Base-by-base conservation (phyloP, 2,888 invertebrate genomes). In the Lymantria monacha region DNA sequence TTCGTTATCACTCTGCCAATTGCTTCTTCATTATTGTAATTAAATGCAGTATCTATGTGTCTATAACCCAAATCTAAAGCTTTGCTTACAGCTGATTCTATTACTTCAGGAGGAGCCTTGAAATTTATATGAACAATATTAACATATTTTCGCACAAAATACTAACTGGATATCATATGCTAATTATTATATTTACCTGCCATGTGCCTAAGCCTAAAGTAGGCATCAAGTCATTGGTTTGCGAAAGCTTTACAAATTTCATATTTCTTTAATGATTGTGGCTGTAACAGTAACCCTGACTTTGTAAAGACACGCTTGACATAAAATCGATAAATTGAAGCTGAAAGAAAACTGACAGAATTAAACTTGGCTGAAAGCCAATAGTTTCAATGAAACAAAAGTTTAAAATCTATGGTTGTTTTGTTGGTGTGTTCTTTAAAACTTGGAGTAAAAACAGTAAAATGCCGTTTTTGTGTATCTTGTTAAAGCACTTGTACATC, bases 41-140 rank as follows among this genome's bases (percentile, higher is more conserved):
- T 94, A 73, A 94, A 94, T 30, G 96, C 96, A 10, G 96, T 96
- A 75, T 96, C 96, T 61, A 95, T 95, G 63, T 95, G 95, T 60
- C 95, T 92, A 71, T 96, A 96, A 30, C 96, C 96, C 59, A 87
- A 81, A 44, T 95, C 92, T 55, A 96, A 80, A 30, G 96, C 96
- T 49, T 87, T 87, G 47, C 92, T 87, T 0, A 96, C 92, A 9
- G 93, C 93, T 10, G 82, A 76, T 76, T 94, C 93, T 36, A 95
- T 92, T 62, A 95, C 94, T 58, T 94, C 92, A 7, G 93, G 81
- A 59, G 93, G 92, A 31, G 94, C 93, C 94, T 94, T 60, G 55
- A 57, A 53, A 33, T 37, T 41, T n/a, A 13, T 22, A 41, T 8
- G 2, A 9, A 15, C 8, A 10, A 10, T 46, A 41, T 41, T 41